Evolutionary conservation across 2,888 invertebrate genomes (phyloP).

Genomic region (Cantharis flavilabris): DNA sequence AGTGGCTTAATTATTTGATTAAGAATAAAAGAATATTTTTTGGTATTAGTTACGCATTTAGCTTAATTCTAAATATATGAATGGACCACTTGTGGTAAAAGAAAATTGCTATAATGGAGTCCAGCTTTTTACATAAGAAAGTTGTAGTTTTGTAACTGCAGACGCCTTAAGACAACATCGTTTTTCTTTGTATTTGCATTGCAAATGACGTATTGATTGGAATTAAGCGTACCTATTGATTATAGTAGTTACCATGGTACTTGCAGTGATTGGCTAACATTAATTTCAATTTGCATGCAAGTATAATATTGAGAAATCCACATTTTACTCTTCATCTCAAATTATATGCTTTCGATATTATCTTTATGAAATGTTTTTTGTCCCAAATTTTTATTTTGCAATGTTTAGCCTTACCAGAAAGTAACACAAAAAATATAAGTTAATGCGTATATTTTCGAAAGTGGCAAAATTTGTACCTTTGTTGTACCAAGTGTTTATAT

Average conservation of each 20-base stretch:
- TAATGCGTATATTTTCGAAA: neutral
- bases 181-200: conserved; percentile 8
- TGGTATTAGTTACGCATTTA: neutral
- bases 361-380: neutral
- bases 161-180: conserved; percentile 15
- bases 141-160: conserved; percentile 6
- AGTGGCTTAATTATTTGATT: too few relatives aligned
- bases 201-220: conserved; percentile 9
- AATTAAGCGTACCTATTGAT: conserved; percentile 12
- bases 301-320: conserved; percentile 1
- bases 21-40: too few relatives aligned
- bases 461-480: neutral
- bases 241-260: conserved; percentile 12
- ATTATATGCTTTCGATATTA: neutral
- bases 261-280: conserved; percentile 10
- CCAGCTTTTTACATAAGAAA: conserved; percentile 9
- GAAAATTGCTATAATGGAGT: neutral
- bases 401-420: neutral
- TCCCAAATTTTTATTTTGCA: neutral
- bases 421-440: too few relatives aligned
- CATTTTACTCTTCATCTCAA: neutral
- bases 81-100: neutral
- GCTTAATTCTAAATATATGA: neutral
- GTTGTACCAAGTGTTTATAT: neutral
- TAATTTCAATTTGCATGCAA: conserved; percentile 11